Percentiles rank a stretch among this genome's conserved stretches.
Conservation (phyloP, 2,113 vertebrate genomes). For the Porphyrio hochstetteri region DNA sequence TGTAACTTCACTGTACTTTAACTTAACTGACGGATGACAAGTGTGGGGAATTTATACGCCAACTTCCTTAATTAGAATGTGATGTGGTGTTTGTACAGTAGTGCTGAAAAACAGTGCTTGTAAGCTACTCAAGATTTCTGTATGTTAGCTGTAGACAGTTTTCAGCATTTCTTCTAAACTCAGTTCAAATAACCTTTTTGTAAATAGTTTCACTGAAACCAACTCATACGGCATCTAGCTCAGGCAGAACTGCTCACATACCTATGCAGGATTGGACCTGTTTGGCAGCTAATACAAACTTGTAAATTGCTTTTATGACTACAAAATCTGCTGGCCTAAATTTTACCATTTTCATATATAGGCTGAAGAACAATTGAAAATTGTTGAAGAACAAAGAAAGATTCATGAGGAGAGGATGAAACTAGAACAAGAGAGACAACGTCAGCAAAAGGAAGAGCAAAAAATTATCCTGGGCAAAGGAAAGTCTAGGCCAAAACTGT, state of each 20-base stretch:
- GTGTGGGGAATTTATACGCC: not conserved
- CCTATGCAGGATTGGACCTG: conserved; percentile 5
- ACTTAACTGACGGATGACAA: not conserved
- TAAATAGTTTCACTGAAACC: conserved; percentile 32
- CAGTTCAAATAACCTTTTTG: not conserved
- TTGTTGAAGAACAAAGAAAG: conserved; percentile 99
- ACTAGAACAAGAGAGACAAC: conserved; percentile 98
- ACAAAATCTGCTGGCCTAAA: conserved; percentile 10
- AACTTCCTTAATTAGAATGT: not conserved
- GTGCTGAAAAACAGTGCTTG: not conserved
- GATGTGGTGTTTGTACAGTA: not conserved
- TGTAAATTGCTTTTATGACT: conserved; percentile 34
- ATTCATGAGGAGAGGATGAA: conserved; percentile 99
- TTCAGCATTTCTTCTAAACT: not conserved
- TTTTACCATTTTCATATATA: conserved; percentile 66
- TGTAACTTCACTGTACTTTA: not conserved
- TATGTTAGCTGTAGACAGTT: not conserved
- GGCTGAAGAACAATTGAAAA: conserved; percentile 99
- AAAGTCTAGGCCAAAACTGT: conserved; percentile 98
- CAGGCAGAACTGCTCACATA: not conserved
- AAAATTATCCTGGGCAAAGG: conserved; percentile 99
- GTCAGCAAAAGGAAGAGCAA: conserved; percentile 99
- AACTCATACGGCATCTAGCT: not conserved
- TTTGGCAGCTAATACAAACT: not conserved
- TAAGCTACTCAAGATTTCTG: not conserved